These are phyloP conservation scores for Nyctalus aviator DNA, from an alignment of 2,797 vertebrate species.

Conservation along the genomic window DNA sequence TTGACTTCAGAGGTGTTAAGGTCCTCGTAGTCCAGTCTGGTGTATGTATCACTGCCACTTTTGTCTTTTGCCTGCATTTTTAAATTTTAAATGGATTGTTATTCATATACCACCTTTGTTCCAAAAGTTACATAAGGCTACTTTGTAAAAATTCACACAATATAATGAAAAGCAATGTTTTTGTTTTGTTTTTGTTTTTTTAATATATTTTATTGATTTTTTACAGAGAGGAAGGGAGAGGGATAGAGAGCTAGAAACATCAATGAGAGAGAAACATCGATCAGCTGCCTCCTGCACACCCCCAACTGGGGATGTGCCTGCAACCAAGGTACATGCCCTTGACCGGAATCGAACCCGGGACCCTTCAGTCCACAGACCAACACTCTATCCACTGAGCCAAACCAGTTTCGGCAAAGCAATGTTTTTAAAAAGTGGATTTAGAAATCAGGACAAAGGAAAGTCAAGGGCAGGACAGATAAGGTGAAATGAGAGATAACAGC, in stretches of 20 bases:
- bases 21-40: rapidly evolving
- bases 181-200: no score
- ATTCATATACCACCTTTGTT: background rate
- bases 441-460: background rate
- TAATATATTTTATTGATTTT: no score
- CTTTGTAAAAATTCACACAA: background rate
- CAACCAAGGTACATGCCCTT: no score
- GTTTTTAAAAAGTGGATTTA: background rate
- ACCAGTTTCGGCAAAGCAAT: background rate
- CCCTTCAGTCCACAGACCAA: no score
- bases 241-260: no score
- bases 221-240: no score
- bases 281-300: no score
- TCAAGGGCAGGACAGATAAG: no score
- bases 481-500: background rate
- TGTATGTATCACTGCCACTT: background rate
- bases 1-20: background rate
- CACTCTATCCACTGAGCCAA: no score
- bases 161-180: background rate
- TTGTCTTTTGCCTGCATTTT: background rate
- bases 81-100: background rate
- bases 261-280: no score
- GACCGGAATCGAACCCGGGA: no score
- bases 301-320: no score
- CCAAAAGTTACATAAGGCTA: background rate